Percentiles rank a stretch among this genome's conserved stretches.
These are phyloP conservation scores for Acleris holmiana DNA, from an alignment of 2,888 invertebrate species.

Conservation along the genomic window DNA sequence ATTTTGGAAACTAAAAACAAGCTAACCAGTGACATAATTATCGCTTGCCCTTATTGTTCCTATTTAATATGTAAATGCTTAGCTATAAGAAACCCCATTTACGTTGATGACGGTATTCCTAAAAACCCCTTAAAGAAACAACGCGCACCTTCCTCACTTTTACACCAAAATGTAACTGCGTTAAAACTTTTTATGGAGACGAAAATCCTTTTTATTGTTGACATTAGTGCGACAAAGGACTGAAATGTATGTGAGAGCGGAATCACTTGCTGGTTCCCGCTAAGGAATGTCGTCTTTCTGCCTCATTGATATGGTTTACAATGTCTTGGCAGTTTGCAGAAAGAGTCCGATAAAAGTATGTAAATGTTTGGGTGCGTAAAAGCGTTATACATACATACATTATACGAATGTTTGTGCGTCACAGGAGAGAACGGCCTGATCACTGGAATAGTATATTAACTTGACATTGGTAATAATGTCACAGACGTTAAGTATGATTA, in stretches of 20 bases:
- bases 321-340: constrained; percentile 13
- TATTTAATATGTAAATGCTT: too few relatives aligned
- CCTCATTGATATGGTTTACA: constrained; percentile 2
- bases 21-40: too few relatives aligned
- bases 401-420: constrained; percentile 23
- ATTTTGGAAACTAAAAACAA: too few relatives aligned
- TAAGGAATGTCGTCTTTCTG: constrained; percentile 4
- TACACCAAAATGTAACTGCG: constrained; percentile 20
- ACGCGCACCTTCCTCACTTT: neutral
- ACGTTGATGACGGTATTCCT: neutral
- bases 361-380: constrained; percentile 37
- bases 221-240: constrained; percentile 38
- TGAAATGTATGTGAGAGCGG: constrained; percentile 29
- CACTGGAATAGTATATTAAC: neutral
- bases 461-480: neutral
- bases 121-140: neutral
- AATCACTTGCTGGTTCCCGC: constrained; percentile 23
- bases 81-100: too few relatives aligned
- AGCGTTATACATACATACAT: constrained; percentile 17
- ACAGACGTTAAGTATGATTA: neutral
- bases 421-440: constrained; percentile 19
- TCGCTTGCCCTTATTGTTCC: too few relatives aligned
- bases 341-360: constrained; percentile 35
- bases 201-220: constrained; percentile 37
- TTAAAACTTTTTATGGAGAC: constrained; percentile 37